phyloP scores from a whole-genome alignment of 1,140 invertebrate species.

The Drosophila tristis region DNA sequence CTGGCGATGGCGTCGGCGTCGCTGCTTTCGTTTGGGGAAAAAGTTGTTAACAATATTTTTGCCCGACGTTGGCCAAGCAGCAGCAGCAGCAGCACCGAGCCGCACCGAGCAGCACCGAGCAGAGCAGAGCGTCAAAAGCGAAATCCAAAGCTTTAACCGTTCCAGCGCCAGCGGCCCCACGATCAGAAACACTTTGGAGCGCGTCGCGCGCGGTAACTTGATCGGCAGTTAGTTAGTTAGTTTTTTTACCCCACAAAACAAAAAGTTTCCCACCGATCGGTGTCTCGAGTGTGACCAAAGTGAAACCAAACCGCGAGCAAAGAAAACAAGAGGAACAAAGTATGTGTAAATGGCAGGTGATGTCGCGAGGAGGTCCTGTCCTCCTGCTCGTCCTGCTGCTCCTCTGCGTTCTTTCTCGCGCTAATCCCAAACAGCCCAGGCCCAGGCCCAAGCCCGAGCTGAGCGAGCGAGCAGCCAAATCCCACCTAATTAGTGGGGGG shows the following conservation, averaged over 20 bases:
- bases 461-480: background rate
- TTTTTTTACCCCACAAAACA: background rate
- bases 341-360: constrained; percentile 39
- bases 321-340: constrained; percentile 27
- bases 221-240: constrained; percentile 37
- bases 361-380: background rate
- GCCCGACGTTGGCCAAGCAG: background rate
- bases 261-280: background rate
- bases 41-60: constrained; percentile 72
- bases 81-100: constrained; percentile 30
- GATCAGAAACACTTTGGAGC: constrained; percentile 81
- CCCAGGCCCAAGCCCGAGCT: too few species aligned
- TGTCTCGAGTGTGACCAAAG: constrained; percentile 9
- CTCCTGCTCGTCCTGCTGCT: background rate
- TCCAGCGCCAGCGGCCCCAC: constrained; percentile 50
- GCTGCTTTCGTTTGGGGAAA: constrained; percentile 63
- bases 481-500: background rate
- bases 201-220: constrained; percentile 73
- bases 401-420: too few species aligned
- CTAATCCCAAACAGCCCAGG: too few species aligned
- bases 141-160: constrained; percentile 74
- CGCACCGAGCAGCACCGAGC: constrained; percentile 19
- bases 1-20: constrained; percentile 11
- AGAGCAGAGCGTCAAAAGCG: constrained; percentile 38
- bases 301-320: constrained; percentile 11